Evolutionary conservation across 2,797 vertebrate genomes (phyloP).

Genomic region (Cryptoblepharus egeriae): DNA sequence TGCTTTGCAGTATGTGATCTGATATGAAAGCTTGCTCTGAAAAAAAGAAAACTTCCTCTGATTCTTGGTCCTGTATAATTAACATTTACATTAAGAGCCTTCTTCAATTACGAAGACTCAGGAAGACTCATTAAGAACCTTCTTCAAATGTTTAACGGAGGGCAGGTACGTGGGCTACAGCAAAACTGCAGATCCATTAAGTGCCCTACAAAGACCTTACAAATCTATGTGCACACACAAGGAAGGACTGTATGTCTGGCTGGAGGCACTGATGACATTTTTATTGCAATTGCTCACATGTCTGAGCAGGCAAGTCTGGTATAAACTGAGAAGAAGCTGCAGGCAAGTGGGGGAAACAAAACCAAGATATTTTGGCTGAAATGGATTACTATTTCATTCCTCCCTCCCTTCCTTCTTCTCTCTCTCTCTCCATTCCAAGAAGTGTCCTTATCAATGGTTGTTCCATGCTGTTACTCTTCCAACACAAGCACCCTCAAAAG

Average conservation of each 20-base stretch:
- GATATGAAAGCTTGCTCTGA: conserved; percentile 51
- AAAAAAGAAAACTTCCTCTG: conserved; percentile 33
- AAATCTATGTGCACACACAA: background rate
- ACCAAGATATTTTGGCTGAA: no score
- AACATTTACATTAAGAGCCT: background rate
- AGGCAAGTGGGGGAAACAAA: background rate
- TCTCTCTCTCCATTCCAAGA: no score
- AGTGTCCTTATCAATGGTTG: no score
- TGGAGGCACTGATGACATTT: background rate
- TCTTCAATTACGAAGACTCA: background rate
- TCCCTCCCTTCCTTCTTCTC: no score
- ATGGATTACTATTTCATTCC: no score
- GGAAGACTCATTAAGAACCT: no score
- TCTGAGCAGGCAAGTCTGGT: background rate
- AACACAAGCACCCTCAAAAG: no score
- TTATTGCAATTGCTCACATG: background rate
- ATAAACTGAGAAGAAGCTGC: background rate
- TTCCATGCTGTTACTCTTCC: no score
- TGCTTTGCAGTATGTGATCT: conserved; percentile 32
- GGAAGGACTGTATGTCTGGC: background rate
- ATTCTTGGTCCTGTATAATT: conserved; percentile 33
- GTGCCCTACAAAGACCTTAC: background rate
- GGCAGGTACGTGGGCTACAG: background rate
- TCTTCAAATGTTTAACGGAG: background rate
- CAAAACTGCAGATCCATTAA: background rate